Evolutionary conservation across 2,888 invertebrate genomes (phyloP).

Genomic region (Caenorhabditis sp.): DNA sequence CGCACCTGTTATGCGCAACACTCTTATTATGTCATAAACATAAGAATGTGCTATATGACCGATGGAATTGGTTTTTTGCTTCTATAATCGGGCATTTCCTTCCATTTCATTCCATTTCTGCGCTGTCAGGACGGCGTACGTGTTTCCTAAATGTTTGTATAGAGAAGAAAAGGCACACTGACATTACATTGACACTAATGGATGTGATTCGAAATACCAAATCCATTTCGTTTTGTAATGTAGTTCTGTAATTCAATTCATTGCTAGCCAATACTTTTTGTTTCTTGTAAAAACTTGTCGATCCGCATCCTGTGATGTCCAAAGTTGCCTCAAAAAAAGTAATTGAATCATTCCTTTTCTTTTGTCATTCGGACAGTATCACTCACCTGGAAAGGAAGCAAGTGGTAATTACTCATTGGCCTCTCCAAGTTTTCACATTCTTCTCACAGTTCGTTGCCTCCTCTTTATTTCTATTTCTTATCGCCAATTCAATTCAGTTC

Average conservation of each 20-base stretch:
- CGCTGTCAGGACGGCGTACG: not conserved
- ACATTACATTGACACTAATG: constrained; percentile 12
- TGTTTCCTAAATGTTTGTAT: constrained; percentile 4
- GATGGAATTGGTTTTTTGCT: not conserved
- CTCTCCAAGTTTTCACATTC: constrained; percentile 25
- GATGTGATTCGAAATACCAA: constrained; percentile 4
- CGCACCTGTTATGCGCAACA: constrained; percentile 53
- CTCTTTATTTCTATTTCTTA: constrained; percentile 13
- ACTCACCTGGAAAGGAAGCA: constrained; percentile 50
- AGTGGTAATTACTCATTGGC: constrained; percentile 44
- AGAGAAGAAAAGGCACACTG: constrained; percentile 16
- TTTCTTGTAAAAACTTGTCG: no score
- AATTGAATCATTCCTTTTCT: constrained; percentile 40
- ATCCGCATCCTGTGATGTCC: constrained; percentile 1
- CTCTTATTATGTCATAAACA: constrained; percentile 56
- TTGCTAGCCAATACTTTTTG: no score
- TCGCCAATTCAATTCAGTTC: constrained; percentile 10
- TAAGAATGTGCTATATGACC: constrained; percentile 28
- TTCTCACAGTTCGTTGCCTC: not conserved
- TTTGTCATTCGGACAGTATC: constrained; percentile 18
- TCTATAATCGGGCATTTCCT: not conserved
- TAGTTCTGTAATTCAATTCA: no score
- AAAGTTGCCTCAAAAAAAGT: constrained; percentile 6
- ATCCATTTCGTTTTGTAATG: constrained; percentile 15
- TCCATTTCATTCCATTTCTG: no score